Conservation (phyloP, 2,888 invertebrate genomes). For the Chironomus riparius region DNA sequence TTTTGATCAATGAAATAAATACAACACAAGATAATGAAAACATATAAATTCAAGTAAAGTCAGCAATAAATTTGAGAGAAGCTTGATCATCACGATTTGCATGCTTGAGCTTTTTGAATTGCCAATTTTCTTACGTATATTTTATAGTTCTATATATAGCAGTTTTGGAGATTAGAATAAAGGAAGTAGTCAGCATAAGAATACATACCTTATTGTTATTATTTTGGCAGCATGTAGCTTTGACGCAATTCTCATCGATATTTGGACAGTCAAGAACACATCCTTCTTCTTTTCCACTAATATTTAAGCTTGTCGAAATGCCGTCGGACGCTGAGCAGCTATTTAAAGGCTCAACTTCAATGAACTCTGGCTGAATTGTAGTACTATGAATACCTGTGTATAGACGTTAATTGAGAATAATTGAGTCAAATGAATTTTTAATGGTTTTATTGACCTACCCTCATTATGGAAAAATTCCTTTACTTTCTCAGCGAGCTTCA, state of each 20-base stretch:
- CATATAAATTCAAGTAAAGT: too few relatives aligned
- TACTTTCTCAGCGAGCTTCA: constrained; percentile 92
- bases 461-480: constrained; percentile 97
- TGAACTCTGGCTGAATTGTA: constrained; percentile 96
- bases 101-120: neutral
- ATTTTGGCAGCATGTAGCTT: constrained; percentile 71
- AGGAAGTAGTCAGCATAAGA: too few relatives aligned
- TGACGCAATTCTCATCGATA: constrained; percentile 70
- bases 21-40: too few relatives aligned
- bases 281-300: constrained; percentile 48
- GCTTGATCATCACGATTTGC: too few relatives aligned
- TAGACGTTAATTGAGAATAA: neutral
- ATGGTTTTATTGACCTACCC: constrained; percentile 28
- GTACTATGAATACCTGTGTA: constrained; percentile 85
- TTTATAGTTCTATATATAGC: too few relatives aligned
- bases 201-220: constrained; percentile 38
- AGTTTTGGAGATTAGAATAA: too few relatives aligned
- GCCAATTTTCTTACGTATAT: too few relatives aligned
- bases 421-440: too few relatives aligned
- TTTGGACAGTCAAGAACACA: constrained; percentile 84
- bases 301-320: constrained; percentile 42
- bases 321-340: constrained; percentile 35
- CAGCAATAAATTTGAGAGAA: too few relatives aligned
- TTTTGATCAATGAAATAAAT: too few relatives aligned
- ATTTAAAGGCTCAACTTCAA: constrained; percentile 57